phyloP scores from a whole-genome alignment of 2,888 invertebrate genomes.

The Athalia rosae region DNA sequence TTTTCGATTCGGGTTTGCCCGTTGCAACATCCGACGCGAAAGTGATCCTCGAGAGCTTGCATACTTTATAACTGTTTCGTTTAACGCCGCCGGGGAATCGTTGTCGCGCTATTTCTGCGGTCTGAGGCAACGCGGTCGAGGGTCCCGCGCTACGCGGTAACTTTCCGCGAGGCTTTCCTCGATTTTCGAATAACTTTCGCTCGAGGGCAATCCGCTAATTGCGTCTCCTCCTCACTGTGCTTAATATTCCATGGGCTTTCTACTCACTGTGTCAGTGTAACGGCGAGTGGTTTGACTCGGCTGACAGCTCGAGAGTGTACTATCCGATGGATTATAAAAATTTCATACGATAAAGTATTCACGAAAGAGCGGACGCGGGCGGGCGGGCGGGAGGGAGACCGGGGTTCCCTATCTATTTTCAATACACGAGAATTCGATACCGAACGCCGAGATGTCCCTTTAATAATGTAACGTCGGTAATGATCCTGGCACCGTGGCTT shows the following conservation, averaged over 20 bases:
- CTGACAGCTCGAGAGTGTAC: slow-evolving; percentile 48
- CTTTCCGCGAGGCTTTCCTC: neutral
- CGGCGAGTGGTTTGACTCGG: slow-evolving; percentile 42
- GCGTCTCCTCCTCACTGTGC: slow-evolving; percentile 36
- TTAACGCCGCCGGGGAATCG: slow-evolving; percentile 16
- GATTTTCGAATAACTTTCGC: slow-evolving; percentile 36
- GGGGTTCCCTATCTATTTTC: slow-evolving; percentile 54
- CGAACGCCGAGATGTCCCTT: slow-evolving; percentile 52
- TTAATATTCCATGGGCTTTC: slow-evolving; percentile 39
- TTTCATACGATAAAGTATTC: slow-evolving; percentile 55
- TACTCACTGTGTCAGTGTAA: slow-evolving; percentile 34
- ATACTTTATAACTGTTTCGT: slow-evolving; percentile 38
- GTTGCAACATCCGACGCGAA: slow-evolving; percentile 10
- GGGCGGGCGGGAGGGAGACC: neutral
- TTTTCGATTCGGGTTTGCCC: neutral
- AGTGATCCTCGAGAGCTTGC: slow-evolving; percentile 38
- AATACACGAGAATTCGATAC: slow-evolving; percentile 54
- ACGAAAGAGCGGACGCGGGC: slow-evolving; percentile 26
- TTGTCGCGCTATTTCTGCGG: slow-evolving; percentile 32
- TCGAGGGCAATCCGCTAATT: slow-evolving; percentile 42
- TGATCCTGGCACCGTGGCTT: slow-evolving; percentile 32
- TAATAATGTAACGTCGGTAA: slow-evolving; percentile 53
- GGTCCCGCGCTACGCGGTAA: slow-evolving; percentile 2
- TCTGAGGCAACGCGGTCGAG: slow-evolving; percentile 19
- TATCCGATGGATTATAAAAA: slow-evolving; percentile 54